Base-by-base conservation (phyloP, 2,888 invertebrate genomes). In the Eupeodes luniger region DNA sequence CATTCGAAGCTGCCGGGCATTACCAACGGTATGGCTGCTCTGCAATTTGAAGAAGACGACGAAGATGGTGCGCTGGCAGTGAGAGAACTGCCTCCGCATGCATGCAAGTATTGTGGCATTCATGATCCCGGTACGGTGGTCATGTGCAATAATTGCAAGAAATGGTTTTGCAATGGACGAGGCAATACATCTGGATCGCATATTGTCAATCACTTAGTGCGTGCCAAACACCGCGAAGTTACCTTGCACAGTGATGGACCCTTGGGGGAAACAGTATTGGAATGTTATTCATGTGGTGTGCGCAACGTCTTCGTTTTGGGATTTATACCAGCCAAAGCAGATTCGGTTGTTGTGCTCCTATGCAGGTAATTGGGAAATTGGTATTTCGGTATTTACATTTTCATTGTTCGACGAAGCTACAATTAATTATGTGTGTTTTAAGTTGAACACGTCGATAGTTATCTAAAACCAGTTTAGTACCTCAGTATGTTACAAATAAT, bases 91-190 rank as follows among this genome's bases (percentile, higher is more conserved):
- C 99, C 99, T 1, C 96, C 97, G 90, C 98, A 99, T 95, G 99
- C 99, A 0, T 99, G 99, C 95, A 98, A 99, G 93, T 99, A 99
- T 93, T 99, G 99, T 94, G 99, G 99, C 67, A 99, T 99, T 90
- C 99, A 99, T 93, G 99, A 99, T 93, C 99, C 98, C 0, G 96
- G 97, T 89, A 98, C 98, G 91, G 99, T 99, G 57, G 99, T 99
- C 78, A 98, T 98, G 96, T 99, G 99, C 94, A 99, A 99, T 93
- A 96, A 98, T 85, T 99, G 99, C 93, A 98, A 98, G 93, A 99
- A 99, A 93, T 99, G 99, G 99, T 99, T 99, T 93, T 99, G 99
- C 94, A 99, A 99, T 94, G 99, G 99, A 1, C 96, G 99, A 81
- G 99, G 99, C 16, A 99, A 98, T 92, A 99, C 99, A 1, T 98